Percentiles rank a stretch among this genome's conserved stretches.
Evolutionary conservation across 35 echinoderm and acorn worm genomes (phyloP).

Genomic region (Amphiura filiformis): DNA sequence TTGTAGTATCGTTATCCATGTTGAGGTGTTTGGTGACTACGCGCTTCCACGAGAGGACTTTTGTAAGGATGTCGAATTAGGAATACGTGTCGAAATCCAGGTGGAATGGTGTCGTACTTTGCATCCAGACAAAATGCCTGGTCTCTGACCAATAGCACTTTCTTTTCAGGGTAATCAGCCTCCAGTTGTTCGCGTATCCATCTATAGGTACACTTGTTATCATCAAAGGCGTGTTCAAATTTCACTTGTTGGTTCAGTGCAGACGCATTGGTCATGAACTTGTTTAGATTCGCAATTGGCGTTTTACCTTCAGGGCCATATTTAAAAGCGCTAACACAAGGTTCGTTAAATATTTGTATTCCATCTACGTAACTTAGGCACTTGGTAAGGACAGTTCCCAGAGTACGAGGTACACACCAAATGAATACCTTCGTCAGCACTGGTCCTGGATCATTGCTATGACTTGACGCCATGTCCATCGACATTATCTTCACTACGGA

Average conservation of each 20-base stretch:
- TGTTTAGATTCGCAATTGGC: not conserved
- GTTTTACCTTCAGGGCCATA: not conserved
- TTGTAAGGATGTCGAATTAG: constrained; percentile 3
- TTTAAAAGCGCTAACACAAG: not conserved
- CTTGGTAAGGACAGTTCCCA: constrained; percentile 3
- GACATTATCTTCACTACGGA: too few relatives aligned
- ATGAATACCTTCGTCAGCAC: not conserved
- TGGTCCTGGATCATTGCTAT: too few relatives aligned
- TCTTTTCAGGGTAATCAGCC: not conserved
- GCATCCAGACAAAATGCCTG: not conserved
- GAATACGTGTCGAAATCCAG: not conserved
- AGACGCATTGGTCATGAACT: not conserved
- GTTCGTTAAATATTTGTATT: constrained; percentile 7
- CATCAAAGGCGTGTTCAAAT: not conserved
- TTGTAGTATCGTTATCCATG: not conserved
- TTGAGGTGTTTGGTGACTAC: not conserved
- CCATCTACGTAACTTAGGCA: constrained; percentile 23
- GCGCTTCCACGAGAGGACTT: too few relatives aligned
- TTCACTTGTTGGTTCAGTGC: not conserved
- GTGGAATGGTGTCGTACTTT: not conserved
- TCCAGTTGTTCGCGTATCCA: not conserved
- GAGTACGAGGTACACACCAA: constrained; percentile 10
- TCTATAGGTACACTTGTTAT: not conserved
- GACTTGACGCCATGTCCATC: too few relatives aligned
- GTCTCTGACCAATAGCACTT: not conserved